Base-by-base conservation (phyloP, 2,113 vertebrate species). In the Silurus asotus region DNA sequence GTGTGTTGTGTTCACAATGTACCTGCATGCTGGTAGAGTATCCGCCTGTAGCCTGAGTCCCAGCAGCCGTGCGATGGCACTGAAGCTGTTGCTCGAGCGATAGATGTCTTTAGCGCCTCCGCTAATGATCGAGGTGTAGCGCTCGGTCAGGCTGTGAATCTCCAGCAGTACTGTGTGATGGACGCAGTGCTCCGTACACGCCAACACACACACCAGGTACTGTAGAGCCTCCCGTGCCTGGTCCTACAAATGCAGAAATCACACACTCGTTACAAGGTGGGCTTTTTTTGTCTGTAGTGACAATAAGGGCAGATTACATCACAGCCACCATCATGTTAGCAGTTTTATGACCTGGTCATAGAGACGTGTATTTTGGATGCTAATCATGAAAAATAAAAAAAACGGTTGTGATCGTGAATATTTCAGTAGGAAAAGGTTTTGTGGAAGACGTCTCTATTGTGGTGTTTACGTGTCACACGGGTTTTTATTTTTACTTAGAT, bases 51-150 rank as follows among this genome's bases (percentile, higher is more conserved):
- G 95, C 17, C 94, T 95, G n/a, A 77, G 92, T 49, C 90, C 91
- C 0, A 99, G 94, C 76, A 97, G 94, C 51, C 92, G 93, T 89
- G 97, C 96, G 19, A 98, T 96, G 81, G 97, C 94, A 0, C 91
- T 94, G 93, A 98, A 98, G n/a, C 97, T 98, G 95, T 98, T 98
- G 92, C 97, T 99, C 95, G 97, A 97, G 86, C 96, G 95, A 90
- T 97, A 99, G 88, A 98, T 95, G 75, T 99, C 97, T 91, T 97
- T 96, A 85, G 96, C 95, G 51, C 96, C 95, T 53, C 93, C 87
- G 0, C 96, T 96, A 90, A 99, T 88, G 69, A 98, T 92, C 89
- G 93, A 90, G 0, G 92, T 91, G 93, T 97, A 97, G 9, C 91
- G 89, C 61, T 97, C 96, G 0, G 96, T 97, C 88, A 99, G 96